phyloP scores from a whole-genome alignment of 1,140 invertebrate genomes.

The Drosophila paulistorum region DNA sequence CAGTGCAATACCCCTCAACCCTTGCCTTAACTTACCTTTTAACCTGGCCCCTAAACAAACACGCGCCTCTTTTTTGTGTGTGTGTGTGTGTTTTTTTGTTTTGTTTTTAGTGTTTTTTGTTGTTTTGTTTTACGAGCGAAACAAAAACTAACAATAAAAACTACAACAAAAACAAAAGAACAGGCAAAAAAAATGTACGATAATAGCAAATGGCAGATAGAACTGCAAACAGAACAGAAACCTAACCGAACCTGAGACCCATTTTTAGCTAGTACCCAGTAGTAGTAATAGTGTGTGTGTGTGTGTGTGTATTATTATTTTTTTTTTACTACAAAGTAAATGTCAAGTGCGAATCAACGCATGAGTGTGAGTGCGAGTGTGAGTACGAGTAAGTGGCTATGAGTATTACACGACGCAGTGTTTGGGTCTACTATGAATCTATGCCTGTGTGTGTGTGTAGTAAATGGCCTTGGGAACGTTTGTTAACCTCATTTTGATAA shows the following conservation, averaged over 20 bases:
- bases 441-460: constrained; percentile 36
- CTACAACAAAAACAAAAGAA: constrained; percentile 11
- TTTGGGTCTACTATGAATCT: constrained; percentile 2
- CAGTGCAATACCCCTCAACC: background rate
- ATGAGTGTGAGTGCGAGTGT: constrained; percentile 14
- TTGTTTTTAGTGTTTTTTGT: constrained; percentile 45
- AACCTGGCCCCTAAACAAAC: constrained; percentile 13
- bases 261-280: constrained; percentile 22
- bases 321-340: constrained; percentile 74
- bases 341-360: constrained; percentile 74
- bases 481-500: constrained; percentile 79
- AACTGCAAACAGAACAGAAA: constrained; percentile 20
- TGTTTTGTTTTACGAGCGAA: constrained; percentile 48
- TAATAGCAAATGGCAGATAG: constrained; percentile 65
- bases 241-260: constrained; percentile 26
- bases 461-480: constrained; percentile 79
- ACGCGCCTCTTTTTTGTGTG: constrained; percentile 51
- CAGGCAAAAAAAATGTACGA: constrained; percentile 51
- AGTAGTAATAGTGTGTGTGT: background rate
- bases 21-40: background rate
- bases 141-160: constrained; percentile 63
- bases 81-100: background rate
- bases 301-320: constrained; percentile 18
- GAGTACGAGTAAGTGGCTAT: constrained; percentile 29
- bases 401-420: constrained; percentile 15